Base-by-base conservation (phyloP, 2,888 invertebrate species). In the Anorthoa munda region DNA sequence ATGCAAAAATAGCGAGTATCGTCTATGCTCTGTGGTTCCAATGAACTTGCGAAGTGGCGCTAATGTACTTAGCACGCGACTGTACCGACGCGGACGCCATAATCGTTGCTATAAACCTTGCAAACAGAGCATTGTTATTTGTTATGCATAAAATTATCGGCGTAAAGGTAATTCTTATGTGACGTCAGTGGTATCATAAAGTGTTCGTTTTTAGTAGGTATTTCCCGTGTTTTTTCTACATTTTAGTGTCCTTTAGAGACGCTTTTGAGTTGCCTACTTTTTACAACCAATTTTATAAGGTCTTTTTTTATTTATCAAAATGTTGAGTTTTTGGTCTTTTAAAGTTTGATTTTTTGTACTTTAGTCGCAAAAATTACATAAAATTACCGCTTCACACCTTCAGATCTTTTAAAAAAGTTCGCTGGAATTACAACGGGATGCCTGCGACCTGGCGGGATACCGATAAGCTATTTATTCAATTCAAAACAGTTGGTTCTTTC, bases 1-100 rank as follows among this genome's bases (percentile, higher is more conserved):
- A 76, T 50, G 86, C 86, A 89, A 89, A 86, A 85, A 75, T 70
- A 58, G 56, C 60, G 46, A 39, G 39, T 50, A 58, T 67, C 69
- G 71, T 76, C 69, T 66, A 64, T 56, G 74, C 79, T 58, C 50
- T 21, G 75, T 50, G 48, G 70, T 84, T 87, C 72, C 85, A 87
- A 85, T 87, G 84, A 88, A 88, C 85, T 87, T 83, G 77, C 51
- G 69, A 76, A 74, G 59, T 79, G 77, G 77, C 77, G 72, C 67
- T 74, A 72, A 82, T 79, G 55, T 77, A 66, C 71, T 74, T 51
- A 75, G 31, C 53, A 63, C 58, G 65, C 51, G 61, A 75, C 50
- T 69, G 39, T 72, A 79, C 46, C 21, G 45, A 17, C 46, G 26
- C 39, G 3, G 60, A 58, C 55, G 63, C 51, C 56, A 50, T 67